Evolutionary conservation across 2,888 invertebrate genomes (phyloP), one percentile per base, ranked within the genome.

Genomic region (Machimus atricapillus): DNA sequence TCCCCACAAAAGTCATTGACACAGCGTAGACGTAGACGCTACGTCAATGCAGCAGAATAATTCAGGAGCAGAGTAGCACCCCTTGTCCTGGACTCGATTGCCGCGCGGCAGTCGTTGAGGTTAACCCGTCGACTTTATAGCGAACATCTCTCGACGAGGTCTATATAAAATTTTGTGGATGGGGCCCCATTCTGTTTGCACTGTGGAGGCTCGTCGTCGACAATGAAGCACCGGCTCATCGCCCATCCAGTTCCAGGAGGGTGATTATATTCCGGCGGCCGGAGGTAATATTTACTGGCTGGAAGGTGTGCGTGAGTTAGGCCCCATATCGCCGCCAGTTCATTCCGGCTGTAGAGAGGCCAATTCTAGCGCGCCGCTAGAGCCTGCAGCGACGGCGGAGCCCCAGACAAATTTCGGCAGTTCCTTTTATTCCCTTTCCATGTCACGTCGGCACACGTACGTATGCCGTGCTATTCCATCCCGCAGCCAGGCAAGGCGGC

Each of bases 371-470:
- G 16, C 7, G n/a, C n/a, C n/a, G n/a, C 66, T 66, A 66, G 43
- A 46, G 9, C 66, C 66, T 8, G 66, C 12, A 66, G 66, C 27
- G 12, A 12, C 23, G 12, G 66, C 27, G 8, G 27, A 9, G 66
- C 12, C 66, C 66, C 77, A 86, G 77, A 86, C 86, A 86, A 86
- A 86, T 86, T 86, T 86, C 86, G 86, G 86, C 76, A 86, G 56
- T 52, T 86, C 86, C 85, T 86, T 86, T 86, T 86, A 56, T 86
- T 86, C 37, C 56, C 56, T 77, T 86, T 86, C 52, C 52, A 85
- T 46, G 34, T 77, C 86, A 77, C 31, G 86, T 85, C 85, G 85
- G 74, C 85, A 85, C 85, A 85, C 85, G 85, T 85, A 74, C 46
- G 31, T 19, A 52, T 52, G 52, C 31, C 23, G 40, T 40, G 40